Evolutionary conservation across 2,888 invertebrate species (phyloP).

Genomic region (Tetranychus truncatus): DNA sequence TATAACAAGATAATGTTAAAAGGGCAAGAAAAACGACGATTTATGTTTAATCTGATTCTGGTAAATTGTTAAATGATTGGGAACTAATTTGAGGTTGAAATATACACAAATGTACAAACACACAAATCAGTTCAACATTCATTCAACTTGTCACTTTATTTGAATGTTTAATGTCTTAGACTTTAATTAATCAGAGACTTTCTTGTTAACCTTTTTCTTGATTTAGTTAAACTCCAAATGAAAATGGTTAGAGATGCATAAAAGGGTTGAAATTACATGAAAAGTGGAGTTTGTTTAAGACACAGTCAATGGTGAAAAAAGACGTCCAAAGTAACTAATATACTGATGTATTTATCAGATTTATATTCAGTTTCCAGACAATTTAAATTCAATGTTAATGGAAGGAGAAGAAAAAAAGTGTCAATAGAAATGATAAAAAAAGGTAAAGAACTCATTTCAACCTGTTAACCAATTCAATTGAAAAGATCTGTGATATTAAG

Average conservation of each 20-base stretch:
- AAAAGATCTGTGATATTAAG: too few species aligned
- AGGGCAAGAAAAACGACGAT: too few species aligned
- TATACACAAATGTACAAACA: neutral
- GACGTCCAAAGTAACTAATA: too few species aligned
- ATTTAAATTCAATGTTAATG: too few species aligned
- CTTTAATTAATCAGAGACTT: neutral
- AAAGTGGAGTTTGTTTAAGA: too few species aligned
- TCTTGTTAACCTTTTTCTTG: neutral
- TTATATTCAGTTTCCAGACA: too few species aligned
- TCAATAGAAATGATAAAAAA: neutral
- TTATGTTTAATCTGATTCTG: neutral
- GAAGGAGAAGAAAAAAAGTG: neutral
- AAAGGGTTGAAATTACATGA: too few species aligned
- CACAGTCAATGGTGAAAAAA: too few species aligned
- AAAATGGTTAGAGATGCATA: too few species aligned
- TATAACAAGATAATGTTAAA: too few species aligned
- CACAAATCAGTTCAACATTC: neutral
- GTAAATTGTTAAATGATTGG: neutral
- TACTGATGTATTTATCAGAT: too few species aligned
- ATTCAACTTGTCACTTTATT: neutral
- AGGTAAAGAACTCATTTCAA: neutral
- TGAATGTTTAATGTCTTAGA: neutral
- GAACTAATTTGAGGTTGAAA: neutral
- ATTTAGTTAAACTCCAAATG: too few species aligned
- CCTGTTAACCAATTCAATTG: neutral